A percentile compares a stretch with the other conserved stretches of the same genome.
Evolutionary conservation across 92 coral and sea anemone genomes (phyloP).

Genomic region (Zoanthus solanderi): DNA sequence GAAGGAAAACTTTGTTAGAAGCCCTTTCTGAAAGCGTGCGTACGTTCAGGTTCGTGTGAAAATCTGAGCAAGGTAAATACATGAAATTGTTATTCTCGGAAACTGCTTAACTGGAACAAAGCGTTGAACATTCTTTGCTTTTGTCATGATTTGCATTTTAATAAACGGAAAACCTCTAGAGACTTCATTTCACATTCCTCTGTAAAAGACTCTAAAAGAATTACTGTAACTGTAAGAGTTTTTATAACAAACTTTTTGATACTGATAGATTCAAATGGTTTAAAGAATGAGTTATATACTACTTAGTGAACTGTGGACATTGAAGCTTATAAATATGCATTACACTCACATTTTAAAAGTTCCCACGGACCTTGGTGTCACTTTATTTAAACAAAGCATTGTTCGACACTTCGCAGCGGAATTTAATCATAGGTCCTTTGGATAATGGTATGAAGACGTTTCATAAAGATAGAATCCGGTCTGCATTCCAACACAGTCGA

Average conservation of each 20-base stretch:
- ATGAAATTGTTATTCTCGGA: conserved; percentile 34
- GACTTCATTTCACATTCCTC: conserved; percentile 6
- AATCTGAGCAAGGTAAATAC: conserved; percentile 66
- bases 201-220: not conserved
- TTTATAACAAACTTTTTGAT: not conserved
- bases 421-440: conserved; percentile 24
- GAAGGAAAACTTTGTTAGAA: conserved; percentile 36
- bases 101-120: conserved; percentile 35
- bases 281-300: not conserved
- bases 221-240: not conserved
- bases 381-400: conserved; percentile 29
- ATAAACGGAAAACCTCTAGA: conserved; percentile 8
- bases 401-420: conserved; percentile 43
- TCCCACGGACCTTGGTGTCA: conserved; percentile 42
- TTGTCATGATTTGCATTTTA: conserved; percentile 31
- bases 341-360: not conserved
- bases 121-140: conserved; percentile 15
- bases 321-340: conserved; percentile 28
- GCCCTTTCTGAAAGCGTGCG: conserved; percentile 55
- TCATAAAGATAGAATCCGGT: not conserved
- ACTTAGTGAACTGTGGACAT: not conserved
- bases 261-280: not conserved
- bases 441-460: conserved; percentile 21
- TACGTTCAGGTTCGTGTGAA: conserved; percentile 71
- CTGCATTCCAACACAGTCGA: conserved; percentile 39